These are phyloP conservation scores for Leuciscus idus DNA, from an alignment of 2,113 vertebrate species.

Conservation along the genomic window DNA sequence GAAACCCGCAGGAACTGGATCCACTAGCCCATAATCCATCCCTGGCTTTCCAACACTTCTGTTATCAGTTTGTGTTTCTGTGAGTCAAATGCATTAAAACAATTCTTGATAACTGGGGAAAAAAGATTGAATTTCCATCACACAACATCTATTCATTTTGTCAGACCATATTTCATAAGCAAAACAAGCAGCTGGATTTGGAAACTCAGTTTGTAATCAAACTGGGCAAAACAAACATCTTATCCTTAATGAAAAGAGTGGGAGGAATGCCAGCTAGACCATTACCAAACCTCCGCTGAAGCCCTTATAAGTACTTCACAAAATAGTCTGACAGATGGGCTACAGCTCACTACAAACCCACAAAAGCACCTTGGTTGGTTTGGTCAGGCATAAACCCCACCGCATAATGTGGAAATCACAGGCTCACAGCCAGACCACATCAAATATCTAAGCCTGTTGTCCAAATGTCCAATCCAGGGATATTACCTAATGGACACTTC, in stretches of 20 bases:
- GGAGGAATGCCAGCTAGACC: constrained; percentile 18
- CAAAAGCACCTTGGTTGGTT: not conserved
- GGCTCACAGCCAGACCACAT: constrained; percentile 19
- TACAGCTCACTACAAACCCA: constrained; percentile 4
- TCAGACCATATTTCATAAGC: not conserved
- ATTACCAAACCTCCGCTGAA: constrained; percentile 14
- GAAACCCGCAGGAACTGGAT: not conserved
- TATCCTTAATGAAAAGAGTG: constrained; percentile 19
- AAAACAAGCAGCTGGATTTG: constrained; percentile 21
- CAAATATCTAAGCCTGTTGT: constrained; percentile 3
- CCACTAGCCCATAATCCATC: not conserved
- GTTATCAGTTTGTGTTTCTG: not conserved
- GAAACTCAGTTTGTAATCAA: constrained; percentile 15
- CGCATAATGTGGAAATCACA: not conserved
- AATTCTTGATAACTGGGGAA: not conserved
- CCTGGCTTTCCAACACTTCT: not conserved
- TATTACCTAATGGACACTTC: constrained; percentile 15
- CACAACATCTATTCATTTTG: not conserved
- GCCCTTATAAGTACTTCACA: constrained; percentile 17
- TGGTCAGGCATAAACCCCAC: constrained; percentile 10
- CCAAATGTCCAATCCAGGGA: constrained; percentile 8
- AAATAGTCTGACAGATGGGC: constrained; percentile 21
- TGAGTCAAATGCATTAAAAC: not conserved
- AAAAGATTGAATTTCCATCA: constrained; percentile 6
- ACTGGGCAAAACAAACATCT: constrained; percentile 29